Evolutionary conservation across 2,888 invertebrate genomes (phyloP).

Genomic region (Pammene fasciana): DNA sequence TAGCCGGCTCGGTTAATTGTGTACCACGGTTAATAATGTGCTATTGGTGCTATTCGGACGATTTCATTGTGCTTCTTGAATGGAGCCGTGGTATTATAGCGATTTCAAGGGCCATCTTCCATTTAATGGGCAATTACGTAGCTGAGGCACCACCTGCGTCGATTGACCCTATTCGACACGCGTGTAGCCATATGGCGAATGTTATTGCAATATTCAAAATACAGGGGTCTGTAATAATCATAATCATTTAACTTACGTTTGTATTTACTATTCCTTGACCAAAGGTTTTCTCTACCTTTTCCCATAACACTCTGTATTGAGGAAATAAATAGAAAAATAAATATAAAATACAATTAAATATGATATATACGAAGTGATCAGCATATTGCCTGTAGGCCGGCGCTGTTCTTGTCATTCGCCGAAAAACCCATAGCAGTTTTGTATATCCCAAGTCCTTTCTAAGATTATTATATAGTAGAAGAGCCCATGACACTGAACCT

Average conservation of each 20-base stretch:
- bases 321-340: too few relatives aligned
- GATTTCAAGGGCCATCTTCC: constrained; percentile 66
- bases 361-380: too few relatives aligned
- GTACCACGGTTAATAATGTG: constrained; percentile 66
- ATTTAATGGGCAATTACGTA: constrained; percentile 74
- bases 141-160: constrained; percentile 59
- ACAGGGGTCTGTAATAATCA: neutral
- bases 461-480: too few relatives aligned
- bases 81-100: constrained; percentile 59
- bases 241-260: neutral
- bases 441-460: too few relatives aligned
- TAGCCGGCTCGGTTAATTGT: constrained; percentile 71
- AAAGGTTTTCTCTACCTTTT: too few relatives aligned
- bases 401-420: too few relatives aligned
- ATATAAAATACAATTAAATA: too few relatives aligned
- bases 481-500: too few relatives aligned
- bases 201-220: constrained; percentile 8
- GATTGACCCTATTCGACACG: constrained; percentile 36
- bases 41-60: constrained; percentile 72
- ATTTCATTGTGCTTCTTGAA: constrained; percentile 77
- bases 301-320: too few relatives aligned
- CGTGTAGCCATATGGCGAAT: constrained; percentile 14
- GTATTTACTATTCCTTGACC: too few relatives aligned
- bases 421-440: too few relatives aligned
- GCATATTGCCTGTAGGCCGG: too few relatives aligned